Percentiles rank a stretch among this genome's conserved stretches.
Conservation (phyloP, 2,113 vertebrate species). For the Oryctolagus cuniculus region mOryCun1.1 NC_091443.1:33269501-33270000, state of each 20-base stretch:
- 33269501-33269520: background rate
- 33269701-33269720: background rate
- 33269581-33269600: background rate
- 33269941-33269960: background rate
- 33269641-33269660: background rate
- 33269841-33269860: background rate
- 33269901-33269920: background rate
- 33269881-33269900: background rate
- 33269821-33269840: background rate
- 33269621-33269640: background rate
- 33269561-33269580: background rate
- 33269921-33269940: background rate
- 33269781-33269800: background rate
- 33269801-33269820: background rate
- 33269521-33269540: background rate
- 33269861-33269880: background rate
- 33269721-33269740: background rate
- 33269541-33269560: background rate
- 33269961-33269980: background rate
- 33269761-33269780: background rate
- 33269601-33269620: background rate
- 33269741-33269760: background rate
- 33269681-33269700: background rate
- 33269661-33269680: background rate
- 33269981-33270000: background rate